Conservation (phyloP, 2,797 vertebrate genomes). For the Megalops cyprinoides region DNA sequence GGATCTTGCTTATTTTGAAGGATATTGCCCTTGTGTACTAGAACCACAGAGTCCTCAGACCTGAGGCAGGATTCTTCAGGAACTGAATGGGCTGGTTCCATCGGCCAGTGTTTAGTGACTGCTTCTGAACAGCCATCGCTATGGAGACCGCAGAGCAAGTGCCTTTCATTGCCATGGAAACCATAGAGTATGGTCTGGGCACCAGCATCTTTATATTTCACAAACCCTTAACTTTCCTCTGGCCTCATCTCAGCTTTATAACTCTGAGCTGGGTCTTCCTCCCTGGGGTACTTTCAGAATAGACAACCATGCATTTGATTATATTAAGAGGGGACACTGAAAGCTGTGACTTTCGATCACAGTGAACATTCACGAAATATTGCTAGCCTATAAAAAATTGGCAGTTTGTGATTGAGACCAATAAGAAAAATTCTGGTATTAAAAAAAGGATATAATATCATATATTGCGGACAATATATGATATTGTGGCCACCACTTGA, state of each 20-base stretch:
- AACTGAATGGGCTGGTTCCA: constrained; percentile 25
- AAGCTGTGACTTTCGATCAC: neutral
- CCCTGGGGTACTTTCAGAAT: neutral
- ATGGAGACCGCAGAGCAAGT: constrained; percentile 55
- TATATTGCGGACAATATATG: neutral
- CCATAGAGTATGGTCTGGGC: constrained; percentile 47
- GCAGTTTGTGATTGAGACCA: neutral
- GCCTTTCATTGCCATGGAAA: constrained; percentile 61
- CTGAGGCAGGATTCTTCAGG: constrained; percentile 21
- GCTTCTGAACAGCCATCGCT: constrained; percentile 52
- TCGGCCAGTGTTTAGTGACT: constrained; percentile 37
- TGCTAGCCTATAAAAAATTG: neutral
- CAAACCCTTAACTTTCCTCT: constrained; percentile 30
- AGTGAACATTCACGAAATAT: neutral
- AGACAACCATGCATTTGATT: constrained; percentile 14
- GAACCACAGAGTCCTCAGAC: neutral
- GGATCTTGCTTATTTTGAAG: constrained; percentile 22
- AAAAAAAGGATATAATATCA: neutral
- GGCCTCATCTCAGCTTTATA: constrained; percentile 20
- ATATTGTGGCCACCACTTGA: too few relatives aligned
- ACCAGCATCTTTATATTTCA: constrained; percentile 48
- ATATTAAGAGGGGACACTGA: neutral
- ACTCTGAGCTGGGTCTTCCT: constrained; percentile 11
- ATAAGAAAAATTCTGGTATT: neutral
- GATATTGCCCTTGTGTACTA: neutral